phyloP scores from a whole-genome alignment of 2,113 vertebrate species.

The Talpa occidentalis region DNA sequence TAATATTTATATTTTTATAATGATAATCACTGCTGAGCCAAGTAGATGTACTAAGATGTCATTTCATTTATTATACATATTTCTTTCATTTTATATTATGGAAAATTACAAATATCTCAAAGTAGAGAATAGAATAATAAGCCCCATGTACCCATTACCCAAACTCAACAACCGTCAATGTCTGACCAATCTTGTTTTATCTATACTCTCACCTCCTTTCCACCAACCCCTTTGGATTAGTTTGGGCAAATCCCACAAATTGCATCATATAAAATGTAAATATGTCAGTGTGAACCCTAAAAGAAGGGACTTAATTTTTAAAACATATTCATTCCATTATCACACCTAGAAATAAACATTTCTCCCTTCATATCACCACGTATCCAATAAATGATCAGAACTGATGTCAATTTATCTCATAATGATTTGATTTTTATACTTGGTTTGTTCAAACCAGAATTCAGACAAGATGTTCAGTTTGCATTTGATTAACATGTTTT shows the following conservation, averaged over 20 bases:
- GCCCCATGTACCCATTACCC: background rate
- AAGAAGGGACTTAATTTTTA: slow-evolving; percentile 18
- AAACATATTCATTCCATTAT: background rate
- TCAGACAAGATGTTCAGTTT: background rate
- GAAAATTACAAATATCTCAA: background rate
- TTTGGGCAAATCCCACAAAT: slow-evolving; percentile 11
- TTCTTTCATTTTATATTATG: slow-evolving; percentile 23
- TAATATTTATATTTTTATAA: background rate
- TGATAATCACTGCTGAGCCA: background rate
- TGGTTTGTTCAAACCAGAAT: background rate
- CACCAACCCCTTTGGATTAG: background rate
- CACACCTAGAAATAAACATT: background rate
- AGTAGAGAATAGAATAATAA: background rate
- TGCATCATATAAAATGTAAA: background rate
- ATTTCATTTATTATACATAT: background rate
- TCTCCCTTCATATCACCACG: background rate
- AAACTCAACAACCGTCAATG: slow-evolving; percentile 1
- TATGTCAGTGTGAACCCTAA: background rate
- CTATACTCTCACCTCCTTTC: background rate
- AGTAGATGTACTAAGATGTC: background rate
- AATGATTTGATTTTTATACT: background rate
- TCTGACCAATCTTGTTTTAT: background rate
- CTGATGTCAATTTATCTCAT: background rate
- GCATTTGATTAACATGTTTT: background rate
- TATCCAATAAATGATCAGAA: slow-evolving; percentile 12